Conservation (phyloP, 2,888 invertebrate species). For the Celastrina argiolus region DNA sequence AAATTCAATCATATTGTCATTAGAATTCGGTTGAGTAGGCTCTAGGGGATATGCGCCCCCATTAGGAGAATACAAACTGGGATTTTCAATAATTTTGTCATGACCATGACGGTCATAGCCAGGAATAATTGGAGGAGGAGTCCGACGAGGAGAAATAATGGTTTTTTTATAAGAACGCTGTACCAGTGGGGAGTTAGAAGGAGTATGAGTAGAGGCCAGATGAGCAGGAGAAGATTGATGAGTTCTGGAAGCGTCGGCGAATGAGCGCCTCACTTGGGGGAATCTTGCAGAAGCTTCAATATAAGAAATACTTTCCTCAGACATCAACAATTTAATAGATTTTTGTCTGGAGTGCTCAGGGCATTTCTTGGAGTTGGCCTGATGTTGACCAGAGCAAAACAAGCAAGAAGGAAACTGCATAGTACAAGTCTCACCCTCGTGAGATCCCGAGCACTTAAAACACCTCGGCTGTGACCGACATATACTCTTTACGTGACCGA, state of each 20-base stretch:
- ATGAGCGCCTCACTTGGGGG: slow-evolving; percentile 20
- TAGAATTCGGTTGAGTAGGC: too few relatives aligned
- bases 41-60: too few relatives aligned
- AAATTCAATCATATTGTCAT: too few relatives aligned
- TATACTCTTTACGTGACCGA: too few relatives aligned
- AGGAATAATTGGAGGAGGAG: neutral
- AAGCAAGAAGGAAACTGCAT: too few relatives aligned
- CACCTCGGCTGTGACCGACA: too few relatives aligned
- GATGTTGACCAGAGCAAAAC: slow-evolving; percentile 29
- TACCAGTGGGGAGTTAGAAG: too few relatives aligned
- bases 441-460: too few relatives aligned
- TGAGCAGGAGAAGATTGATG: neutral
- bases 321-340: slow-evolving; percentile 31
- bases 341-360: slow-evolving; percentile 31
- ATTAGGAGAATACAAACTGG: too few relatives aligned
- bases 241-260: slow-evolving; percentile 19
- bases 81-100: too few relatives aligned
- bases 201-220: too few relatives aligned
- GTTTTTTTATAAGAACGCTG: slow-evolving; percentile 21
- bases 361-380: slow-evolving; percentile 28
- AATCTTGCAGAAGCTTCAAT: slow-evolving; percentile 26
- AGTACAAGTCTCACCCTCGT: too few relatives aligned
- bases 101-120: neutral
- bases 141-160: neutral
- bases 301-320: slow-evolving; percentile 31